These are phyloP conservation scores for Eupithecia subumbrata DNA, from an alignment of 2,888 invertebrate species.

Conservation along the genomic window DNA sequence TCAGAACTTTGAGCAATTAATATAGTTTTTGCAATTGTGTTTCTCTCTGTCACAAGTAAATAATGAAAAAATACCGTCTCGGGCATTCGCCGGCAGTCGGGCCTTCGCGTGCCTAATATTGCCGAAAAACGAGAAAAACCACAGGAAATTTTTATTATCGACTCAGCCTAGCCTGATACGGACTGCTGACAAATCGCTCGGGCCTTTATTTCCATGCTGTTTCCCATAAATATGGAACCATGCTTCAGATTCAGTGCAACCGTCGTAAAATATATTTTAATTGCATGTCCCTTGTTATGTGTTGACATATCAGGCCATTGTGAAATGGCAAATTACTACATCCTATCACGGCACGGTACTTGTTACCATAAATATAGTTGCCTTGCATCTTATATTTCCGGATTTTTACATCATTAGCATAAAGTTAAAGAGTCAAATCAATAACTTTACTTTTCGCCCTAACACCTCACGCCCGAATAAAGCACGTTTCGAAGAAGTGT, in stretches of 20 bases:
- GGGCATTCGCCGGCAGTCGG: slow-evolving; percentile 58
- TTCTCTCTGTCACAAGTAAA: slow-evolving; percentile 69
- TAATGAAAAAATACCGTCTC: slow-evolving; percentile 69
- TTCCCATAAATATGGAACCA: slow-evolving; percentile 53
- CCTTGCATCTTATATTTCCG: slow-evolving; percentile 40
- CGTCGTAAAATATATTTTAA: slow-evolving; percentile 64
- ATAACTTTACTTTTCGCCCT: slow-evolving; percentile 52
- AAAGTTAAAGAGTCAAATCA: slow-evolving; percentile 57
- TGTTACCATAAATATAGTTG: slow-evolving; percentile 29
- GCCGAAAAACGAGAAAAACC: slow-evolving; percentile 74
- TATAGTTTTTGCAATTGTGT: slow-evolving; percentile 69
- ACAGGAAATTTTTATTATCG: slow-evolving; percentile 74
- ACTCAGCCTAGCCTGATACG: slow-evolving; percentile 73
- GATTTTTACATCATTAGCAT: slow-evolving; percentile 57
- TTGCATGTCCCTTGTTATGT: slow-evolving; percentile 59
- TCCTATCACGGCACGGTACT: slow-evolving; percentile 37
- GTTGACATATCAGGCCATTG: slow-evolving; percentile 60
- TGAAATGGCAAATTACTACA: slow-evolving; percentile 37
- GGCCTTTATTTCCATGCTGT: slow-evolving; percentile 67
- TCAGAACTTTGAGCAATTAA: slow-evolving; percentile 68
- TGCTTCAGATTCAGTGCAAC: slow-evolving; percentile 54
- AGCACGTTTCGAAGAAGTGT: slow-evolving; percentile 70
- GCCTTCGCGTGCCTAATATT: slow-evolving; percentile 78
- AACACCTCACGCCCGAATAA: slow-evolving; percentile 58
- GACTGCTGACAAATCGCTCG: slow-evolving; percentile 78